These are phyloP conservation scores for Epirrhoe tristata DNA, from an alignment of 2,888 invertebrate genomes.

Conservation along the genomic window DNA sequence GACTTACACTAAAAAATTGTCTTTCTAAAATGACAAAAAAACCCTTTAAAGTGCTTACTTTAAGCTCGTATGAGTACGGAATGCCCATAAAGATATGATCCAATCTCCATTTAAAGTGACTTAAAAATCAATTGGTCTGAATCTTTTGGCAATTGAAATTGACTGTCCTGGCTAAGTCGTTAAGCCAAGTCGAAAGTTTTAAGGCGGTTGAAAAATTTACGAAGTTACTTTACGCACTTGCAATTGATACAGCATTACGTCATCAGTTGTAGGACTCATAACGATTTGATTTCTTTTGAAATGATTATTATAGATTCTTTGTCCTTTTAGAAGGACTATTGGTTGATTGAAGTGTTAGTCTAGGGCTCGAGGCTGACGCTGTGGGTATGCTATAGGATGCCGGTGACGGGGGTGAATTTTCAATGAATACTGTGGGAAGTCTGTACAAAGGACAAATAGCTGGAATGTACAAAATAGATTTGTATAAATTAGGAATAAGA, in stretches of 20 bases:
- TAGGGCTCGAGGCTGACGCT: neutral
- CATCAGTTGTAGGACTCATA: no score
- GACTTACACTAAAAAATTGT: neutral
- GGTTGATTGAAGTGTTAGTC: neutral
- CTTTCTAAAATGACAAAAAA: neutral
- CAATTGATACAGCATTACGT: no score
- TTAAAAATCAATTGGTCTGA: no score
- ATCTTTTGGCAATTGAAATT: no score
- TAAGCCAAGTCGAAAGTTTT: no score
- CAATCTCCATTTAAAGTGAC: no score
- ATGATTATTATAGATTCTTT: neutral
- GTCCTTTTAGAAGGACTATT: neutral
- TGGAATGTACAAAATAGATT: neutral
- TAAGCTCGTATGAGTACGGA: neutral
- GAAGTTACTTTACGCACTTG: no score
- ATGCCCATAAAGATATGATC: no score
- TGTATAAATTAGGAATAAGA: neutral
- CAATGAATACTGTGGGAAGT: neutral
- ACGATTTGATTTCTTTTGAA: no score
- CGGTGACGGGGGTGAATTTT: neutral
- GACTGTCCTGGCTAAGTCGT: no score
- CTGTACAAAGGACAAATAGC: neutral
- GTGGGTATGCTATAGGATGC: conserved; percentile 1
- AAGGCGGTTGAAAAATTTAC: no score
- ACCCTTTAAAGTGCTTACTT: no score